Conservation (phyloP, 2,888 invertebrate genomes). For the Melanargia galathea region DNA sequence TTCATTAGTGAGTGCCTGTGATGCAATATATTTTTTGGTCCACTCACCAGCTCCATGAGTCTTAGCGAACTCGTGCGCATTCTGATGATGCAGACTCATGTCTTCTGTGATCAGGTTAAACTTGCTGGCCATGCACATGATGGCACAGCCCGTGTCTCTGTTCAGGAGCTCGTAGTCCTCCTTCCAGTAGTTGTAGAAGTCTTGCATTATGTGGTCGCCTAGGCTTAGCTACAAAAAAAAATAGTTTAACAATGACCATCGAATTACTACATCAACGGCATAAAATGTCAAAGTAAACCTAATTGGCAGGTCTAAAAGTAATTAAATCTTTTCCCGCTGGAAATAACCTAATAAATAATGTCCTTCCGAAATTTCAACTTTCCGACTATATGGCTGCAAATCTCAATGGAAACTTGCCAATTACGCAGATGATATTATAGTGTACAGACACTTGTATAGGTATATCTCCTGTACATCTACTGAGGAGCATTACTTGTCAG, state of each 20-base stretch:
- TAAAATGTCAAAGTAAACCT: no score
- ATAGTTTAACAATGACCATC: neutral
- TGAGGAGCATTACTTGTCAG: no score
- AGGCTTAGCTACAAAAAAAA: conserved; percentile 52
- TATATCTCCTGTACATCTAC: no score
- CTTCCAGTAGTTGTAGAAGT: conserved; percentile 70
- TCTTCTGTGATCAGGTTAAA: conserved; percentile 61
- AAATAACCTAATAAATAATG: no score
- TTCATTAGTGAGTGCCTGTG: no score
- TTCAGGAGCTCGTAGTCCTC: conserved; percentile 66
- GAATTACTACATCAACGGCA: neutral
- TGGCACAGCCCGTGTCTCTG: conserved; percentile 65
- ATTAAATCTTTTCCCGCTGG: no score
- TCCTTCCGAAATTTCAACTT: no score
- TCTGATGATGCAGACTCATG: conserved; percentile 62
- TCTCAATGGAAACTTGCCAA: no score
- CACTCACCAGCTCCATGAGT: conserved; percentile 67
- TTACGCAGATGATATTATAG: no score
- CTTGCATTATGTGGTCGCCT: conserved; percentile 62
- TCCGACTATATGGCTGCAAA: no score
- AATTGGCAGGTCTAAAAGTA: no score
- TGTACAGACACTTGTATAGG: no score
- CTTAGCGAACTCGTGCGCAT: conserved; percentile 65
- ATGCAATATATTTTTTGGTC: neutral
- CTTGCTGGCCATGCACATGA: conserved; percentile 68